Conservation (phyloP, 2,888 invertebrate species). For the Vesta saturnalis region DNA sequence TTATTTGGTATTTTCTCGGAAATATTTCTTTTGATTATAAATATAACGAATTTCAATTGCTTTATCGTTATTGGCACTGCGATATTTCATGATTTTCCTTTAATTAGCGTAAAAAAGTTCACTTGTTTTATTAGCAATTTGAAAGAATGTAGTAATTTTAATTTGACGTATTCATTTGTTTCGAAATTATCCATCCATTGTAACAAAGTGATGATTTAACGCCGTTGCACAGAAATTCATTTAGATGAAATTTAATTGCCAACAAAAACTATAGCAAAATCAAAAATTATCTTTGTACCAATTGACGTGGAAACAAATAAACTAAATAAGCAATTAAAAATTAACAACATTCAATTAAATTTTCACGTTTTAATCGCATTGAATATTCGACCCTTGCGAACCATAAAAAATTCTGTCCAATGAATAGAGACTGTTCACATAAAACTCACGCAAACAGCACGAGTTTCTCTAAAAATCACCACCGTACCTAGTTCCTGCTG, state of each 20-base stretch:
- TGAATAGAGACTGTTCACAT: not conserved
- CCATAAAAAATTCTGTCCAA: not conserved
- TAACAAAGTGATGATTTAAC: no score
- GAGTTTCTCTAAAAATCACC: constrained; percentile 21
- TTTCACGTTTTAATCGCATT: not conserved
- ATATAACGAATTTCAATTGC: no score
- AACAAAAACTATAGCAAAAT: not conserved
- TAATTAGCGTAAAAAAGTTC: no score
- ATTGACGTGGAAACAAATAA: constrained; percentile 4
- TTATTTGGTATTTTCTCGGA: no score
- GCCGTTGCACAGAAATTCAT: not conserved
- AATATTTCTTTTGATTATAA: no score
- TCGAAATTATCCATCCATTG: no score
- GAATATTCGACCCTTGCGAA: not conserved
- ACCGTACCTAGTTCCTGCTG: constrained; percentile 18
- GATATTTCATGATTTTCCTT: no score
- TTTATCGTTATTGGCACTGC: no score
- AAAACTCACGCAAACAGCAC: constrained; percentile 2
- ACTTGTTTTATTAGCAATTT: no score
- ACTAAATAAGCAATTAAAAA: constrained; percentile 6
- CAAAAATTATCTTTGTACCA: not conserved
- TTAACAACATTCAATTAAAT: constrained; percentile 7
- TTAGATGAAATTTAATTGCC: not conserved
- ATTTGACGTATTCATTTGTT: no score
- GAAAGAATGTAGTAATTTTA: no score